phyloP scores from a whole-genome alignment of 2,797 vertebrate genomes.

The Telmatherina bonti region DNA sequence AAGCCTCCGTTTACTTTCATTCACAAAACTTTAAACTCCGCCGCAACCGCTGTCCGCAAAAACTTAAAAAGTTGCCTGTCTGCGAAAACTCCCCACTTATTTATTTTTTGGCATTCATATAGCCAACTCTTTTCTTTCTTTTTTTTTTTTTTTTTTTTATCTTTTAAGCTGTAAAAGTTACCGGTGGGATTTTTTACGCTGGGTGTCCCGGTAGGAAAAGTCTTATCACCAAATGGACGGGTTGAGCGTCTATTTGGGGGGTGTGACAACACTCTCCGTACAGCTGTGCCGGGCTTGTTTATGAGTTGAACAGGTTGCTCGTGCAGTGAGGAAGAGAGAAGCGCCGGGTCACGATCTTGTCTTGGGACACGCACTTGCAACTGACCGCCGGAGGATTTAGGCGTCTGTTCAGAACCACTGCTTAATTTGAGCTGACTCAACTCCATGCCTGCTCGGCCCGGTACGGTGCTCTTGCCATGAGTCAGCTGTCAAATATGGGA shows the following conservation, averaged over 20 bases:
- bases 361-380: conserved; percentile 4
- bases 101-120: too few species aligned
- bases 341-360: conserved; percentile 44
- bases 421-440: conserved; percentile 25
- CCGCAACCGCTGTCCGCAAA: not conserved
- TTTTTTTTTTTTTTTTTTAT: too few species aligned
- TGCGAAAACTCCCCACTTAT: not conserved
- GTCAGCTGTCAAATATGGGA: conserved; percentile 37
- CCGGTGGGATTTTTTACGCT: conserved; percentile 30
- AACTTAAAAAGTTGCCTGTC: too few species aligned
- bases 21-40: conserved; percentile 64
- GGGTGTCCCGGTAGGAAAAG: conserved; percentile 39
- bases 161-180: conserved; percentile 36
- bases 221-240: conserved; percentile 49
- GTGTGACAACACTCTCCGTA: conserved; percentile 71
- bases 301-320: conserved; percentile 61
- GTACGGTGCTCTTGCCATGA: conserved; percentile 27
- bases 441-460: not conserved
- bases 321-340: conserved; percentile 5
- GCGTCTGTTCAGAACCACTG: conserved; percentile 17
- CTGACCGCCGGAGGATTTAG: conserved; percentile 23
- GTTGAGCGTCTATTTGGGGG: conserved; percentile 72
- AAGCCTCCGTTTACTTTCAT: conserved; percentile 82
- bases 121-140: too few species aligned
- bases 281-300: conserved; percentile 71